Evolutionary conservation across 1,140 invertebrate genomes (phyloP), one percentile per base, ranked within the genome.

Genomic region (Euwallacea similis): DNA sequence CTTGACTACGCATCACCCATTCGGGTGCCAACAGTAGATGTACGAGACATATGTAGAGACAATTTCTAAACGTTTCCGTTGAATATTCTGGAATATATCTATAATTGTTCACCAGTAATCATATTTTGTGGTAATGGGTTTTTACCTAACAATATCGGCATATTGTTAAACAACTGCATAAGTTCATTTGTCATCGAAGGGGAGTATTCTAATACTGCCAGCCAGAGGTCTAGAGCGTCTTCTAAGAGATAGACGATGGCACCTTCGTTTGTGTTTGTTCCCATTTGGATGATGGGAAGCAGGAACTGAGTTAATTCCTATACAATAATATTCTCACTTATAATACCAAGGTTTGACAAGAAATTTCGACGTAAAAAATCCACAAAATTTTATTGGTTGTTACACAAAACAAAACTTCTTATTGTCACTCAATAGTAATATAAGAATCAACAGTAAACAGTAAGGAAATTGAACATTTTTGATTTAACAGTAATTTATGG

Each of bases 151-250:
- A 96, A 85, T 21, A 88, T 85, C 59, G 90, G 86, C 81, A 97
- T 86, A 81, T 94, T 93, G 69, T 86, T 84, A 75, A 91, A 90
- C 10, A 97, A 83, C 70, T 88, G 85, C 75, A 96, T 82, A 47
- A 95, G 84, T 61, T 87, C 85, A 11, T 85, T 83, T 0, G 84
- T 87, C 44, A 88, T 81, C 0, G 80, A 78, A 0, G 90, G 85
- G 1, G 90, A 86, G 78, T 93, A 91, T 79, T 95, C 90, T 62
- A 98, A 82, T 10, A 95, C 87, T 4, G 90, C 89, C 60, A 91
- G 83, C 95, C 96, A 98, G 62, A 98, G 85, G 75, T 94, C 91
- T 43, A 98, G 84, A 0, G 93, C 95, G 83, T 98, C 96, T 82
- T 98, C 95, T 73, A 96, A 82, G 53, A 97, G 85, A 83, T 97